Evolutionary conservation across 2,113 vertebrate species (phyloP).

Genomic region (Eidolon helvum): DNA sequence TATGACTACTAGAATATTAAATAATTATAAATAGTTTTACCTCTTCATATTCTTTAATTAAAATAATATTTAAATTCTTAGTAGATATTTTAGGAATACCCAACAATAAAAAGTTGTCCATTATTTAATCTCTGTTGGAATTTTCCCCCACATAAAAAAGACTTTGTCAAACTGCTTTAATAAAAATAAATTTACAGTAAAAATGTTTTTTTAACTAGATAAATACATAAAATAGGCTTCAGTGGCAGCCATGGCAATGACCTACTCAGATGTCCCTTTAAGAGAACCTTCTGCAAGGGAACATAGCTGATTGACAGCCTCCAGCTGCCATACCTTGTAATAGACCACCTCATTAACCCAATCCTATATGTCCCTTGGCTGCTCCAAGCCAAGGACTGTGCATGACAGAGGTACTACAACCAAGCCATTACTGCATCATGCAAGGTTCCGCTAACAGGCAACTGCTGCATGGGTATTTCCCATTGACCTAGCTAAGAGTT

Average conservation of each 20-base stretch:
- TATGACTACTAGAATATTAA: background rate
- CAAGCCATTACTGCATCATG: background rate
- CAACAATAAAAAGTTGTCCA: background rate
- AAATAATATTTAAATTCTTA: slow-evolving; percentile 8
- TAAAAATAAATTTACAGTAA: background rate
- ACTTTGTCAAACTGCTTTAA: background rate
- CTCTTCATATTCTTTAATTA: background rate
- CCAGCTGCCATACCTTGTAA: background rate
- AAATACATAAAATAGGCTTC: background rate
- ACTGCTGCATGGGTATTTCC: background rate
- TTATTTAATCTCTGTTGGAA: background rate
- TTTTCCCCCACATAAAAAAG: background rate
- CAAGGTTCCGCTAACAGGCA: background rate
- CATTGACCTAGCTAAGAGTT: background rate
- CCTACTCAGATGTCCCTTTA: background rate
- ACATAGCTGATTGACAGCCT: background rate
- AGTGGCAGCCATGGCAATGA: background rate
- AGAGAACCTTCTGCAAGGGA: background rate
- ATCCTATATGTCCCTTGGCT: background rate
- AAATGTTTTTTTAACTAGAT: background rate
- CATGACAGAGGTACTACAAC: background rate
- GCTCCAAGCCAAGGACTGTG: background rate
- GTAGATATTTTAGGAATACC: background rate
- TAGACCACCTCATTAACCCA: background rate
- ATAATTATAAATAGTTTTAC: background rate